Conservation (phyloP, 1,140 invertebrate genomes). For the Ceratina australensis region DNA sequence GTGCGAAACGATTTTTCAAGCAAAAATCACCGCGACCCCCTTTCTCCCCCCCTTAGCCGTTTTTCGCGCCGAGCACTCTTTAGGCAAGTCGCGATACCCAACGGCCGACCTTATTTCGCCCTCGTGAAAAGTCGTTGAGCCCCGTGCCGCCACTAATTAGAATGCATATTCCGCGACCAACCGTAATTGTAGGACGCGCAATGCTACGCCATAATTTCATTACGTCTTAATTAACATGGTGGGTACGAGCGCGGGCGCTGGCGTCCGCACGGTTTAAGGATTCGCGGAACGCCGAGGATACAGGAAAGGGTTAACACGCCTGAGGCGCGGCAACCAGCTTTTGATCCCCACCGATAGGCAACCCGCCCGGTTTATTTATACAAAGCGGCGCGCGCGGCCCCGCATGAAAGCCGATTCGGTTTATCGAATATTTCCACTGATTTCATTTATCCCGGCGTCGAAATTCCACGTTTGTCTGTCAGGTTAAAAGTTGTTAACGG, state of each 20-base stretch:
- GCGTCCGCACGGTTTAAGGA: constrained; percentile 25
- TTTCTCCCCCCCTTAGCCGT: constrained; percentile 10
- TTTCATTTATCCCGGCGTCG: neutral
- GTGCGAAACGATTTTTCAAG: constrained; percentile 3
- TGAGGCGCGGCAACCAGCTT: neutral
- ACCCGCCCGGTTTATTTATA: neutral
- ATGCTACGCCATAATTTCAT: constrained; percentile 56
- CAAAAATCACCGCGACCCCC: neutral
- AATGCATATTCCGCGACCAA: constrained; percentile 39
- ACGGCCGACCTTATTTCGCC: constrained; percentile 46
- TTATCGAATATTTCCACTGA: neutral
- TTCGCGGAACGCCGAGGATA: constrained; percentile 40
- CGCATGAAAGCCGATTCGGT: neutral
- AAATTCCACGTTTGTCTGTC: neutral
- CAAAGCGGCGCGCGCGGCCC: neutral
- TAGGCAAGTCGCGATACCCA: constrained; percentile 5
- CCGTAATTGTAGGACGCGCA: constrained; percentile 49
- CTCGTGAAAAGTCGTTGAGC: constrained; percentile 45
- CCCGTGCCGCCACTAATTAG: constrained; percentile 40
- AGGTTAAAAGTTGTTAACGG: too few relatives aligned
- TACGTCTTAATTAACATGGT: constrained; percentile 61
- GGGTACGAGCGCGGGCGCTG: neutral
- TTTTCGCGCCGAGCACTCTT: constrained; percentile 18
- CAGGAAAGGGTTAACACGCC: constrained; percentile 16
- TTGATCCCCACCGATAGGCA: too few relatives aligned